Base-by-base conservation (phyloP, 2,797 vertebrate species). In the Tapirus indicus region DNA sequence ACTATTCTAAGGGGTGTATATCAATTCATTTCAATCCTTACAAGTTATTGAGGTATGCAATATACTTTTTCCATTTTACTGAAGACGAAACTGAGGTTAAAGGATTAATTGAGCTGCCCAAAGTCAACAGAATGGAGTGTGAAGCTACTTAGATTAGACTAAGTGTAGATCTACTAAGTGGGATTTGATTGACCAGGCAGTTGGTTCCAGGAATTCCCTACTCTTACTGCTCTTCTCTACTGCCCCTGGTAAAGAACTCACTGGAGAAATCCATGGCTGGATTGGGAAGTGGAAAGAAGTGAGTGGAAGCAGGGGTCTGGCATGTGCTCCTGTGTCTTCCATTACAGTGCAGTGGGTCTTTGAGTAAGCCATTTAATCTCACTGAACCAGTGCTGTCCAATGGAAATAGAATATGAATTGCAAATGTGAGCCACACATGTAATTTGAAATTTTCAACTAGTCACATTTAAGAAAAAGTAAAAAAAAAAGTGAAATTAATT, bases 401-500 rank as follows among this genome's bases (percentile, higher is more conserved):
- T 62, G 49, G 84, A 69, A 58, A 68, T 16, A 41, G 68, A 85
- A 66, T 10, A 20, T 54, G 41, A 75, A 4, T 62, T n/a, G 21
- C 6, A 29, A 41, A 38, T 74, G 8, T 25, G 44, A 88, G 18
- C 38, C 27, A 58, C 9, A 32, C 10, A 14, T 17, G 5, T 8
- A 71, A 41, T 80, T 84, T 62, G 23, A 62, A 87, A 44, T 38
- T 38, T 58, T 68, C 1, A 77, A 71, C 9, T 20, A 74, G 68
- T 20, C 38, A 32, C 10, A 58, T 91, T 72, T 88, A 84, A 58
- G 14, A 23, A 20, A 77, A 80, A 23, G 27, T 29, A 64, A 75
- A 92, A 23, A 82, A 84, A 79, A 27, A 92, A 13, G 41, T 66
- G 38, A 71, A 89, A 84, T 93, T 78, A 35, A 96, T 71, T 84